Conservation (phyloP, 2,888 invertebrate genomes). For the Ctena decussata region DNA sequence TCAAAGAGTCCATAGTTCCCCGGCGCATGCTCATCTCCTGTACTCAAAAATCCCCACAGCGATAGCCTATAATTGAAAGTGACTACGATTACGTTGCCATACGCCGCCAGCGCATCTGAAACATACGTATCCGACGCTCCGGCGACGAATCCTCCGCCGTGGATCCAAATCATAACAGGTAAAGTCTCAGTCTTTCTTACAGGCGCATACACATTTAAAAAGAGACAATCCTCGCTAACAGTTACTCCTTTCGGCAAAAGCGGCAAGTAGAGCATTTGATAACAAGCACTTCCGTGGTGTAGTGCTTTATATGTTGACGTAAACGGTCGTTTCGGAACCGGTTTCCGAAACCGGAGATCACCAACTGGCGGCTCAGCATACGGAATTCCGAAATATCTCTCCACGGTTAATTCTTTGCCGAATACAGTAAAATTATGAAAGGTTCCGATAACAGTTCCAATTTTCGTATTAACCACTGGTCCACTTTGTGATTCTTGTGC, state of each 20-base stretch:
- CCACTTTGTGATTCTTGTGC: too few species aligned
- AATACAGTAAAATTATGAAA: neutral
- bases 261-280: neutral
- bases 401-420: neutral
- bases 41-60: constrained; percentile 96
- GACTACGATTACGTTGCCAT: constrained; percentile 97
- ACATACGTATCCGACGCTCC: constrained; percentile 93
- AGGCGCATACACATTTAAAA: constrained; percentile 97
- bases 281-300: neutral
- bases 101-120: constrained; percentile 92
- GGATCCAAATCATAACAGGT: constrained; percentile 96
- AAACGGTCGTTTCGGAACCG: neutral
- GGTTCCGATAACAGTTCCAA: neutral
- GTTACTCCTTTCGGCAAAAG: neutral
- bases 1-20: constrained; percentile 98
- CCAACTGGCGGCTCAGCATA: constrained; percentile 14
- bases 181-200: constrained; percentile 79
- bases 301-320: neutral
- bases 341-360: neutral
- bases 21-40: constrained; percentile 92
- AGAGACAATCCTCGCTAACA: constrained; percentile 94
- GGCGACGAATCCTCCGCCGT: constrained; percentile 97
- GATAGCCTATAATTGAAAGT: constrained; percentile 97
- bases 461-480: neutral
- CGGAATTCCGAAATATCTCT: neutral